Base-by-base conservation (phyloP, 2,113 vertebrate genomes). In the Dendropsophus ebraccatus region DNA sequence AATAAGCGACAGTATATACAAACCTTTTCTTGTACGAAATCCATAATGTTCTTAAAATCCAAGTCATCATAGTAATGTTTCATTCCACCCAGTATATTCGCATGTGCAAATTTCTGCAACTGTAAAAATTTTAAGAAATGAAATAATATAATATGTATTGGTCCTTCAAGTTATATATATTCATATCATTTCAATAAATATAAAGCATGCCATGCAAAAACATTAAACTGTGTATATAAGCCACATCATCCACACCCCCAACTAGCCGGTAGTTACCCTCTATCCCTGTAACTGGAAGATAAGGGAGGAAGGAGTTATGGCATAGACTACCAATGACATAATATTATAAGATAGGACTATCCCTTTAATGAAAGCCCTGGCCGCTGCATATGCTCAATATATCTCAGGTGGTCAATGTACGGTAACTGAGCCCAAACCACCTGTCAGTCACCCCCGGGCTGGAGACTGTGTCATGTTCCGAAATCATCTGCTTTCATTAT, bases 21-120 rank as follows among this genome's bases (percentile, higher is more conserved):
- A 88, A 97, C 96, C 96, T 97, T 97, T 87, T 94, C 85, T n/a
- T 97, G 96, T 19, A 97, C 94, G 8, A 96, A 97, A 88, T 97
- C 96, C 93, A 97, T 81, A 90, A 97, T 97, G 90, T 97, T 97
- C 90, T 97, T 97, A 91, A 97, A 97, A 93, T 97, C 96, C 73
- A 97, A 93, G 83, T 97, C 96, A 1, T 97, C 96, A 0, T 97
- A 97, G 86, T 97, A 97, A 90, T 97, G 96, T 52, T 95, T 94
- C 37, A 97, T 96, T 54, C 96, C 96, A 88, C 95, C 95, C n/a
- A 93, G 94, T 87, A 97, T 94, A 72, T 90, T 97, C 81, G 94
- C 95, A 88, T 97, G 96, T 82, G 97, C 94, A 90, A 97, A 87
- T 1, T 92, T 87, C 0, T 93, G 92, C 3, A 96, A 96, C 96